Base-by-base conservation (phyloP, 1,140 invertebrate genomes). In the Eumeta japonica region DNA sequence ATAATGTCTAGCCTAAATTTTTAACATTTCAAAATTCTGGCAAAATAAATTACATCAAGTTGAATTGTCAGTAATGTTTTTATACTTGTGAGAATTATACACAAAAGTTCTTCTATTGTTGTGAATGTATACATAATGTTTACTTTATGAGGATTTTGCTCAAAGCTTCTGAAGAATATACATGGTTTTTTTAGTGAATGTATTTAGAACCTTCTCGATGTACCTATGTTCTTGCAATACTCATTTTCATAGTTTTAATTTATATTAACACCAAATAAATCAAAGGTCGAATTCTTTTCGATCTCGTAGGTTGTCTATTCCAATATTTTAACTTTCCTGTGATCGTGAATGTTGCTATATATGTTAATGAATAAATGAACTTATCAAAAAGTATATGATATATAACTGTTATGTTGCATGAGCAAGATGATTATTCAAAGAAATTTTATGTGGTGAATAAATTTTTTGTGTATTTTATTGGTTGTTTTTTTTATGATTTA, bases 371-470 rank as follows among this genome's bases (percentile, higher is more conserved):
- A 60, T 64, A 65, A 55, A 54, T 62, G 58, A 52, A 41, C 59
- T 65, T 61, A 66, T 66, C 56, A 62, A 58, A 55, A 42, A 55
- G 62, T 50, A 58, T 54, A 53, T 20, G 27, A 52, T 43, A 61
- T 63, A 61, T 63, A 59, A 58, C 53, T 68, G 68, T 73, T 73
- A 73, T 73, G 64, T 70, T 73, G 63, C 64, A 52, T 55, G 52
- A 61, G 59, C 68, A 66, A 73, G 58, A 70, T 60, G 61, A 54
- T 54, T 62, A 64, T 68, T 62, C 57, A 70, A 62, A 56, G 53
- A 68, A 65, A 65, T 62, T 68, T 70, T 74, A 72, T 72, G 67
- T 74, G 67, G 67, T 72, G 59, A 71, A 71, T 72, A 74, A 68
- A 66, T 57, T 70, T 68, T 66, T 74, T 67, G 56, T 70, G 62